Evolutionary conservation across 2,797 vertebrate genomes (phyloP).

Genomic region (Bothrops alternatus): DNA sequence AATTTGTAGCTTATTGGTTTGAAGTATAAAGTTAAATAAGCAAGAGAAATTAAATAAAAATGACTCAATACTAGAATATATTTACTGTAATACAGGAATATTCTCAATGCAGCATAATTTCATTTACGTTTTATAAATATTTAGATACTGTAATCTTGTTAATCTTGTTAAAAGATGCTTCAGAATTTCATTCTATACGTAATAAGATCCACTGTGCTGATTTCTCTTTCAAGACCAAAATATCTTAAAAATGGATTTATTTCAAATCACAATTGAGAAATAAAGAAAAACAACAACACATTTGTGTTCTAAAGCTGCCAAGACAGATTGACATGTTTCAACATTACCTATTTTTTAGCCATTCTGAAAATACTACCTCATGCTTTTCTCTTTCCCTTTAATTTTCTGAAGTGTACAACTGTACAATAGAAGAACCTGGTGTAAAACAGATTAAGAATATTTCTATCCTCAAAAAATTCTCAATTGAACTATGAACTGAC

Average conservation of each 20-base stretch:
- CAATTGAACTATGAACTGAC: neutral
- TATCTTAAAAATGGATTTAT: conserved; percentile 58
- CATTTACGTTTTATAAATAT: conserved; percentile 64
- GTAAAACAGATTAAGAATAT: neutral
- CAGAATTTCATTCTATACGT: conserved; percentile 55
- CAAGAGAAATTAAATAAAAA: conserved; percentile 59
- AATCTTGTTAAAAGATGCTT: conserved; percentile 63
- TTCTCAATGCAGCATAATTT: conserved; percentile 66
- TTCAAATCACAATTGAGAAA: conserved; percentile 47
- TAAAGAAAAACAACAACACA: conserved; percentile 44
- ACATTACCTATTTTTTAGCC: conserved; percentile 3
- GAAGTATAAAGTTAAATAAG: conserved; percentile 64
- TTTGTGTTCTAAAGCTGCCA: conserved; percentile 37
- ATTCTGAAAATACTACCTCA: conserved; percentile 18
- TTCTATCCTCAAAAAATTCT: neutral
- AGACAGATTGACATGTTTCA: conserved; percentile 22
- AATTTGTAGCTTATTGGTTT: conserved; percentile 64
- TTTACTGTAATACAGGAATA: conserved; percentile 49
- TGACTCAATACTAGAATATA: conserved; percentile 50
- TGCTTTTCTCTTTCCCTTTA: neutral
- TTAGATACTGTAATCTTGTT: conserved; percentile 53
- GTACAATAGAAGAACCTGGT: neutral
- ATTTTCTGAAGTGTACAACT: neutral
- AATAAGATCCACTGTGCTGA: conserved; percentile 58
- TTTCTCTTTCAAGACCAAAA: conserved; percentile 36